Evolutionary conservation across 1,140 invertebrate species (phyloP), one percentile per base, ranked within the genome.

Genomic region (Calycopis cecrops): DNA sequence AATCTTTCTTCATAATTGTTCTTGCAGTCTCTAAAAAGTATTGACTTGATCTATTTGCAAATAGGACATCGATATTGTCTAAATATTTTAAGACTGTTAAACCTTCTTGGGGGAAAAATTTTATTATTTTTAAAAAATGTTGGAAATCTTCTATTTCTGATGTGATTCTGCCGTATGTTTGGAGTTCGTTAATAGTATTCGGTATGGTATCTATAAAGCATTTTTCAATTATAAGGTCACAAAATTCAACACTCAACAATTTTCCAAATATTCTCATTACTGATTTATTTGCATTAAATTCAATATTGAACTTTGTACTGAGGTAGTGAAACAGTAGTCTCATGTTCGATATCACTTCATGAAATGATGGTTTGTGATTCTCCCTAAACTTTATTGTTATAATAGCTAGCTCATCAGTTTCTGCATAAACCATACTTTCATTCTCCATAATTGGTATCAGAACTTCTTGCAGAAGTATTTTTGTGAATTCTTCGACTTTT

Each of bases 141-240:
- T 96, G 92, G 62, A 96, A 94, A 35, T 91, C 82, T 44, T 90
- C 71, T 49, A 94, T 93, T 53, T 91, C 89, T 3, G 88, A 73
- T 10, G 93, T 90, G 1, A 95, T 89, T 28, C 85, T 81, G 4
- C 89, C 81, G 73, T 93, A 96, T 7, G 86, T 87, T 64, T 93
- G 88, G 35, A 96, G 77, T 56, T 95, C 92, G 44, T 90, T 90
- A 59, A 90, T 92, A 55, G 91, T 93, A 55, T 90, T 91, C 3
- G 95, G 95, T 65, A 97, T 92, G 0, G 94, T 93, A 60, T 91
- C 87, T 16, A 91, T 88, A 2, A 97, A 89, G 67, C 94, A 96
- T 65, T 95, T 89, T 52, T 92, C 90, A 1, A 94, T 90, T n/a
- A 96, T 83, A 11, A 90, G 70, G 10, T 92, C 88, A 7, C 92